Evolutionary conservation across 2,888 invertebrate species (phyloP).

Genomic region (Sarcophaga subvicina): DNA sequence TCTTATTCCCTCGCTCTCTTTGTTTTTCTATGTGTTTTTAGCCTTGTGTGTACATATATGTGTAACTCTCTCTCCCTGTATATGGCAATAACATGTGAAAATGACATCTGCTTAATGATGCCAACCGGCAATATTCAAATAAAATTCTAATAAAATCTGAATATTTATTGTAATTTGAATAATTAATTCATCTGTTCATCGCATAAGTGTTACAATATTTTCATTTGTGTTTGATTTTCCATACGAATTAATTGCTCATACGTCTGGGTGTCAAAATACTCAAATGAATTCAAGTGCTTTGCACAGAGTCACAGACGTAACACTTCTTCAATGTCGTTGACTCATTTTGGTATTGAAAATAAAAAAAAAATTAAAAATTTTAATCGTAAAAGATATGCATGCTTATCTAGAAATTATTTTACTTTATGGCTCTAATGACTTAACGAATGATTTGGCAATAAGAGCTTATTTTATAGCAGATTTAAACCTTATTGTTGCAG

Average conservation of each 20-base stretch:
- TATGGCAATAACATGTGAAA: conserved; percentile 37
- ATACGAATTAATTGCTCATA: conserved; percentile 26
- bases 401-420: too few species aligned
- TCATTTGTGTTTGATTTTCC: conserved; percentile 1
- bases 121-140: conserved; percentile 33
- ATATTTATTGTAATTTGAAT: conserved; percentile 17
- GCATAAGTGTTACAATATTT: conserved; percentile 15
- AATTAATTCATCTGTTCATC: conserved; percentile 34
- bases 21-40: background rate
- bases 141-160: conserved; percentile 23
- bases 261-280: background rate
- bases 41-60: background rate
- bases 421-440: too few species aligned
- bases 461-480: too few species aligned
- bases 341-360: background rate
- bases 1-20: background rate
- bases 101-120: conserved; percentile 52
- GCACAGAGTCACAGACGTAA: background rate
- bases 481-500: too few species aligned
- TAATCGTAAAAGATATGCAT: too few species aligned
- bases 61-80: background rate
- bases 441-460: too few species aligned
- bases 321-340: conserved; percentile 12
- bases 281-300: background rate
- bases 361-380: too few species aligned